Base-by-base conservation (phyloP, 2,113 vertebrate genomes). In the Cromileptes altivelis region DNA sequence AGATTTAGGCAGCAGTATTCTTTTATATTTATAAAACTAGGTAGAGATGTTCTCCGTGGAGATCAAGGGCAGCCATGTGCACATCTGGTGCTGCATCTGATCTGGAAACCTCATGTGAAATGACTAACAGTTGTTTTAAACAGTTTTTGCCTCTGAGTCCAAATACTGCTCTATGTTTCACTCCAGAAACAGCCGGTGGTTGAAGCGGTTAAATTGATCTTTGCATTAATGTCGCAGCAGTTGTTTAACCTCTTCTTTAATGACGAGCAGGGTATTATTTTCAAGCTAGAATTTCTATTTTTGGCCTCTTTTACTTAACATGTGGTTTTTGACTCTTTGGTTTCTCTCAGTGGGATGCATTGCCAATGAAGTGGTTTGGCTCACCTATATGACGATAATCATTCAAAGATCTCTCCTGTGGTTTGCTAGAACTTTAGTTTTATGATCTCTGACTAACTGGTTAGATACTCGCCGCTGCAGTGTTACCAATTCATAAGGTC, bases 21-120 rank as follows among this genome's bases (percentile, higher is more conserved):
- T 78, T 17, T 23, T 19, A 60, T 40, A 57, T 45, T 69, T 27
- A 10, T 57, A 33, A 62, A 70, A 75, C 52, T 79, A n/a, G 23
- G 37, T 45, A 19, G 27, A 71, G 47, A 70, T 70, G 68, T 77
- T 73, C 71, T 60, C 18, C 77, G n/a, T 56, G 33, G 23, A 57
- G 65, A 71, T 82, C 18, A 53, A 70, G 55, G 27, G 30, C 58
- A 58, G 14, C 6, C 6, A 18, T 50, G 23, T 65, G 19, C 25
- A 57, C 73, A 76, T 81, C 71, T 86, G 56, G 33, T 55, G 25
- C 23, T 6, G 45, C 25, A n/a, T 58, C 27, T 61, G 74, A 81
- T 69, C n/a, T 21, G 53, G 33, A 75, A 75, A 49, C 40, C 67
- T 61, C 23, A 47, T 47, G 13, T 55, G 17, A 57, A 52, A 57